These are phyloP conservation scores for Ophraella communa DNA, from an alignment of 2,888 invertebrate genomes.

Conservation along the genomic window DNA sequence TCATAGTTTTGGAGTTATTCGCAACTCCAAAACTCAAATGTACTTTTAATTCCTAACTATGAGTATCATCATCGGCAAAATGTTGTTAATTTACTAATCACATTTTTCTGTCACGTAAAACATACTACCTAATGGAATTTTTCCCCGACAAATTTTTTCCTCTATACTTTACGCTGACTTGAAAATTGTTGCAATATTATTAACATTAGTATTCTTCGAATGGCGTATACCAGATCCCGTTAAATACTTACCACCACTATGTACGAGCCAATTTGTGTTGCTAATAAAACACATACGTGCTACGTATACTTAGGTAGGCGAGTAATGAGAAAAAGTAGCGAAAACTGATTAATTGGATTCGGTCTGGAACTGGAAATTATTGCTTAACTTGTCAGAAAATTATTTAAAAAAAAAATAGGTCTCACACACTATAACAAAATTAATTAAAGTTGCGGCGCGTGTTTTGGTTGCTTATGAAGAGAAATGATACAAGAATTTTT, in stretches of 20 bases:
- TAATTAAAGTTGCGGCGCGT: too few species aligned
- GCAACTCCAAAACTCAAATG: too few species aligned
- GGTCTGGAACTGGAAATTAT: not conserved
- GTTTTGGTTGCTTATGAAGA: too few species aligned
- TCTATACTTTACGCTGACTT: not conserved
- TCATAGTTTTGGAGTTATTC: too few species aligned
- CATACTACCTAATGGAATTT: not conserved
- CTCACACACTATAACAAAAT: too few species aligned
- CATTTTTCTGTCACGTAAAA: not conserved
- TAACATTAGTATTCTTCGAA: constrained; percentile 16
- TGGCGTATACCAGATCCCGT: not conserved
- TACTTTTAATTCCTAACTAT: too few species aligned
- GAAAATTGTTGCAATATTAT: not conserved
- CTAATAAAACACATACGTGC: constrained; percentile 24
- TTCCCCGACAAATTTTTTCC: not conserved
- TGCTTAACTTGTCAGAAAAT: not conserved
- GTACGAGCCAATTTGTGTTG: constrained; percentile 19
- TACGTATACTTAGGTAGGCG: constrained; percentile 1
- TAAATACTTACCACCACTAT: constrained; percentile 14
- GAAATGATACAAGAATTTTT: too few species aligned
- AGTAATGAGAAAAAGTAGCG: not conserved
- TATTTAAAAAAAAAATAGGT: not conserved
- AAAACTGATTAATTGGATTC: constrained; percentile 4
- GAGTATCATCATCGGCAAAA: too few species aligned
- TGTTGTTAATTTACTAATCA: too few species aligned